These are phyloP conservation scores for Pherbina coryleti DNA, from an alignment of 2,888 invertebrate genomes.

Conservation along the genomic window DNA sequence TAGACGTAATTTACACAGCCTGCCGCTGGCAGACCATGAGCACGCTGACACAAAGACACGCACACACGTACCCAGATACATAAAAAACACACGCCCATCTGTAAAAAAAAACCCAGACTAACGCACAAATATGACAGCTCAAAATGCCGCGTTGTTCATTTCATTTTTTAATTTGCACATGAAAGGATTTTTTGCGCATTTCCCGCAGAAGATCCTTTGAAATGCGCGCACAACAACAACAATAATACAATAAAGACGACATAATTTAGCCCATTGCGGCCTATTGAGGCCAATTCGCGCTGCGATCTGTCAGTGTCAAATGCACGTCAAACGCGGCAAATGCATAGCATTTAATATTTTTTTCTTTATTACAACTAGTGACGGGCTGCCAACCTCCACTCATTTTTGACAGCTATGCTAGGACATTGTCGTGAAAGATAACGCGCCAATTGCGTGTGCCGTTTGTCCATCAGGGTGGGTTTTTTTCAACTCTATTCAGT, in stretches of 20 bases:
- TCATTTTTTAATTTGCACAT: constrained; percentile 25
- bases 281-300: constrained; percentile 51
- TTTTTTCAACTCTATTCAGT: neutral
- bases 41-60: neutral
- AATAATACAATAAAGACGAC: constrained; percentile 3
- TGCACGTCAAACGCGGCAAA: constrained; percentile 62
- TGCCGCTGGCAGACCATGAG: constrained; percentile 10
- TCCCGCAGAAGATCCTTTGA: neutral
- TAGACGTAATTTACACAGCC: constrained; percentile 30
- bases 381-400: neutral
- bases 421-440: neutral
- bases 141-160: constrained; percentile 5
- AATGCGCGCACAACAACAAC: neutral
- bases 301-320: constrained; percentile 69
- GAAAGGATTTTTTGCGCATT: constrained; percentile 17
- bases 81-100: neutral
- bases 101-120: neutral
- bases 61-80: neutral
- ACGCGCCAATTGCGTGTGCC: neutral
- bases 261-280: constrained; percentile 37
- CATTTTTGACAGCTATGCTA: constrained; percentile 14
- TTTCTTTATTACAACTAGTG: neutral
- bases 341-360: neutral
- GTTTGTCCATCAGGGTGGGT: neutral
- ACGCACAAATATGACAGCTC: neutral